A percentile compares a stretch with the other conserved stretches of the same genome.
phyloP scores from a whole-genome alignment of 2,888 invertebrate genomes.

The Zonitis immaculata region DNA sequence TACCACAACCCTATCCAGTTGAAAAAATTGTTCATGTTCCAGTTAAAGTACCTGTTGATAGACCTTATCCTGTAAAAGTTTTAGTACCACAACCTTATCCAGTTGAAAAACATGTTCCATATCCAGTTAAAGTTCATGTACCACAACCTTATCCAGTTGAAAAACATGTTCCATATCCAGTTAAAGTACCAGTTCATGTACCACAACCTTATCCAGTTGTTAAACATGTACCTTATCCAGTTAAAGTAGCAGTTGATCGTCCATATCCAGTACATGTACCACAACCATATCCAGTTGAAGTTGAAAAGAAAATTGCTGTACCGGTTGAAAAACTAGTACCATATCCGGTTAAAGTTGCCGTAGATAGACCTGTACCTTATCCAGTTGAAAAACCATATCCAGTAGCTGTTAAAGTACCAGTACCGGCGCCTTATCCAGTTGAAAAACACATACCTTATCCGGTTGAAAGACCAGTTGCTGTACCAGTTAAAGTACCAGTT shows the following conservation, averaged over 20 bases:
- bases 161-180: constrained; percentile 68
- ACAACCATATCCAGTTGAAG: constrained; percentile 63
- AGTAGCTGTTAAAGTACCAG: constrained; percentile 54
- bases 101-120: constrained; percentile 69
- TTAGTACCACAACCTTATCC: constrained; percentile 75
- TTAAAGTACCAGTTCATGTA: constrained; percentile 71
- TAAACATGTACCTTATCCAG: constrained; percentile 64
- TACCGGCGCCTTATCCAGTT: constrained; percentile 64
- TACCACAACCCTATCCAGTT: constrained; percentile 72
- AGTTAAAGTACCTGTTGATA: constrained; percentile 65
- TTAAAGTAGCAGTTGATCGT: constrained; percentile 65
- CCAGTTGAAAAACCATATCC: constrained; percentile 51
- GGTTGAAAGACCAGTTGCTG: constrained; percentile 51
- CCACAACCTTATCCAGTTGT: constrained; percentile 70
- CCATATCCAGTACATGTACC: constrained; percentile 67
- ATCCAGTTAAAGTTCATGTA: constrained; percentile 70
- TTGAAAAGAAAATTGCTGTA: constrained; percentile 63
- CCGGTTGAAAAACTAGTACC: constrained; percentile 67
- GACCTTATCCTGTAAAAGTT: constrained; percentile 75
- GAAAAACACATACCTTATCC: constrained; percentile 64
- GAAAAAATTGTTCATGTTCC: constrained; percentile 73
- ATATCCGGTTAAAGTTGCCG: constrained; percentile 60
- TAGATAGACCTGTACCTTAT: constrained; percentile 52
- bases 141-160: constrained; percentile 75
- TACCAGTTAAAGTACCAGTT: constrained; percentile 57